These are phyloP conservation scores for Caradrina kadenii DNA, from an alignment of 2,888 invertebrate species.

Conservation along the genomic window DNA sequence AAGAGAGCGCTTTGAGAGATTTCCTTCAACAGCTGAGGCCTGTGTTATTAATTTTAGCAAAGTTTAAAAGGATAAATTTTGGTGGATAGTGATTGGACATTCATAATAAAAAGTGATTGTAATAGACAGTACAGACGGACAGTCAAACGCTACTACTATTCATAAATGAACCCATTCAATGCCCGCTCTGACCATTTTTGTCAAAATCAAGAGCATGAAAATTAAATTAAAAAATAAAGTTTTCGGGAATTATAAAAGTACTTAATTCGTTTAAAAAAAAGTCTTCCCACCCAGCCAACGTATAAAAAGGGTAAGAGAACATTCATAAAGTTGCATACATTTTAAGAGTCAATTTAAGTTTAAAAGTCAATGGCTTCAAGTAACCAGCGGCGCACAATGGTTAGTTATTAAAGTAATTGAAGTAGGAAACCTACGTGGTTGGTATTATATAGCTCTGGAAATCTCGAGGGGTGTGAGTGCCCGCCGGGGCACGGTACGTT, in stretches of 20 bases:
- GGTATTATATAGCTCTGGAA: conserved; percentile 64
- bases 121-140: no score
- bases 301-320: conserved; percentile 46
- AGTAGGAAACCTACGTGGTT: conserved; percentile 73
- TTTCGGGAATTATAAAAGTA: not conserved
- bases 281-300: conserved; percentile 1
- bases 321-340: conserved; percentile 61
- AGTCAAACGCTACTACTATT: not conserved
- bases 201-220: not conserved
- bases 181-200: not conserved
- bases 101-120: no score
- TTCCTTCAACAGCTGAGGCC: conserved; percentile 83
- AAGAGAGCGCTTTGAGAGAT: conserved; percentile 70
- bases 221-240: no score
- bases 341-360: conserved; percentile 56
- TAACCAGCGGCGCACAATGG: conserved; percentile 68
- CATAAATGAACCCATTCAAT: not conserved
- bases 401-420: conserved; percentile 82
- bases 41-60: conserved; percentile 77
- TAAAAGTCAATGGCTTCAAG: conserved; percentile 64
- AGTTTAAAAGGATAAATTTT: conserved; percentile 48
- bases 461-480: conserved; percentile 49
- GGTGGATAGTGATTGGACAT: not conserved
- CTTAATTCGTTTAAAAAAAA: not conserved
- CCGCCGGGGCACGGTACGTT: conserved; percentile 22